phyloP scores from a whole-genome alignment of 1,140 invertebrate genomes.

The Drosophila watanabei region DNA sequence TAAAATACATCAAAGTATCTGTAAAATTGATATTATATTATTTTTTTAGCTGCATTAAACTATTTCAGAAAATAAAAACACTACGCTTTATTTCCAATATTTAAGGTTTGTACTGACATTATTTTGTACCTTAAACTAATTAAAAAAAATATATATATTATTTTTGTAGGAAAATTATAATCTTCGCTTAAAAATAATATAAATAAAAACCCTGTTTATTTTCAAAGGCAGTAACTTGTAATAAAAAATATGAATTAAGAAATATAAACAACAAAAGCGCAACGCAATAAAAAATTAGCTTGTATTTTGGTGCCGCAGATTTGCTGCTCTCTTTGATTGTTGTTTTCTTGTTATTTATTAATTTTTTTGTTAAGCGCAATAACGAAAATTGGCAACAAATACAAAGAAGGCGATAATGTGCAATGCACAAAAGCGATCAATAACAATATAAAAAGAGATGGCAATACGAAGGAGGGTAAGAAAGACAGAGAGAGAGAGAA shows the following conservation, averaged over 20 bases:
- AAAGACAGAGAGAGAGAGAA: constrained; percentile 7
- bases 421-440: constrained; percentile 67
- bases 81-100: too few species aligned
- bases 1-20: background rate
- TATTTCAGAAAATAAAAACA: too few species aligned
- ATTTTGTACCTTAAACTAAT: too few species aligned
- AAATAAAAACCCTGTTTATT: too few species aligned
- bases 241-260: background rate
- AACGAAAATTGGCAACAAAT: constrained; percentile 77
- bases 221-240: background rate
- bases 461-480: background rate
- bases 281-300: background rate
- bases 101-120: too few species aligned
- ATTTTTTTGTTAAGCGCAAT: constrained; percentile 48
- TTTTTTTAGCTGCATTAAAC: too few species aligned
- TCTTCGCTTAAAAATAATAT: too few species aligned
- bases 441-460: constrained; percentile 40
- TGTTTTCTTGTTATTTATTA: constrained; percentile 25
- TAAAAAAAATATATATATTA: background rate
- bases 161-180: too few species aligned
- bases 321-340: background rate
- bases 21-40: background rate
- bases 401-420: constrained; percentile 79
- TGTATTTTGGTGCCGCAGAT: background rate
- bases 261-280: background rate